These are phyloP conservation scores for Amniataba percoides DNA, from an alignment of 2,797 vertebrate genomes.

Conservation along the genomic window DNA sequence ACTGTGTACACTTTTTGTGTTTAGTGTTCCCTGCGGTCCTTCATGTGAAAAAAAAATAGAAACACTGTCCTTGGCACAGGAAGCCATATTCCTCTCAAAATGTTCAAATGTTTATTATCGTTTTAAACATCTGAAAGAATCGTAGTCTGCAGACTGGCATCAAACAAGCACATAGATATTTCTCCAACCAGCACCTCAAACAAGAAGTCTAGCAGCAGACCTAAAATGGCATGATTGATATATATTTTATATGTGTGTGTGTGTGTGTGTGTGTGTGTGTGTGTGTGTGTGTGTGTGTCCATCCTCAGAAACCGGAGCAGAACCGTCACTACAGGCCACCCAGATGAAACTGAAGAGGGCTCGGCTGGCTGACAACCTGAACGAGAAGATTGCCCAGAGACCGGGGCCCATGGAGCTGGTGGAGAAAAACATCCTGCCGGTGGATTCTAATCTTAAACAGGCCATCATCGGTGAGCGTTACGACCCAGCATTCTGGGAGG, in stretches of 20 bases:
- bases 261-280: no score
- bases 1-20: background rate
- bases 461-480: constrained; percentile 92
- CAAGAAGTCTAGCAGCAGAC: background rate
- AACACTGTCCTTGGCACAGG: no score
- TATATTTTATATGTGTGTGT: no score
- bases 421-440: constrained; percentile 98
- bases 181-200: background rate
- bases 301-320: constrained; percentile 92
- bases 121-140: constrained; percentile 1
- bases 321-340: constrained; percentile 96
- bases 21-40: background rate
- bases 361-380: constrained; percentile 95
- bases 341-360: constrained; percentile 98
- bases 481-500: no score
- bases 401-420: constrained; percentile 98
- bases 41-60: background rate
- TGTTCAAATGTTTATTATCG: background rate
- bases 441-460: constrained; percentile 95
- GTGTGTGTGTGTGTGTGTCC: no score
- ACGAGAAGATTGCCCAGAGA: constrained; percentile 97
- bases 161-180: background rate
- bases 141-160: background rate
- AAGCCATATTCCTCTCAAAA: background rate
- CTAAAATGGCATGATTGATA: no score